Evolutionary conservation across 2,797 vertebrate species (phyloP).

Genomic region (Hippoglossus hippoglossus): DNA sequence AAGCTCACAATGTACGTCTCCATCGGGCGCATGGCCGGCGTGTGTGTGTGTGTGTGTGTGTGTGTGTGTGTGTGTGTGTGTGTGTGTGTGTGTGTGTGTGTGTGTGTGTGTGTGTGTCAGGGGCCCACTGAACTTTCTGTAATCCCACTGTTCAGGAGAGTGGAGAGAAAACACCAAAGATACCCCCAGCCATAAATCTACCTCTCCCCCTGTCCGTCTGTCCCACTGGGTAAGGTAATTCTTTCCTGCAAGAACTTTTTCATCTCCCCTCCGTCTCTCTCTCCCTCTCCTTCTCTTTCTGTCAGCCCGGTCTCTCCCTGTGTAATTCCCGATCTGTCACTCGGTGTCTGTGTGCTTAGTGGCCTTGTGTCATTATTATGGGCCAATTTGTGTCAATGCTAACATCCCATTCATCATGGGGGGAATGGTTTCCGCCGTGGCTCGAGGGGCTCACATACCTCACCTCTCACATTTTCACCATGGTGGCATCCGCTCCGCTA

Average conservation of each 20-base stretch:
- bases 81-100: conserved; percentile 14
- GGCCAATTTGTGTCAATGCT: conserved; percentile 82
- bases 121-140: conserved; percentile 58
- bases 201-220: conserved; percentile 24
- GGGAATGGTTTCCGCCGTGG: conserved; percentile 75
- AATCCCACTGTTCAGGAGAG: conserved; percentile 62
- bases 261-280: not conserved
- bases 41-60: conserved; percentile 16
- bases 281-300: conserved; percentile 17
- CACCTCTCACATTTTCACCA: conserved; percentile 82
- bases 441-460: conserved; percentile 76
- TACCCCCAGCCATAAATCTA: conserved; percentile 68
- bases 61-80: conserved; percentile 15
- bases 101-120: conserved; percentile 9
- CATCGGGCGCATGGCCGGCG: conserved; percentile 12
- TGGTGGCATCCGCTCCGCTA: conserved; percentile 80
- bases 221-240: conserved; percentile 61
- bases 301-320: conserved; percentile 41
- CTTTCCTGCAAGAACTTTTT: too few relatives aligned
- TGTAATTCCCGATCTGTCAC: conserved; percentile 66
- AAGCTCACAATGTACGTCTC: conserved; percentile 20
- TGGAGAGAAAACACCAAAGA: conserved; percentile 73
- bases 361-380: conserved; percentile 84
- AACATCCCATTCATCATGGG: conserved; percentile 87
- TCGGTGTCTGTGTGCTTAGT: conserved; percentile 71